Conservation (phyloP, 2,888 invertebrate genomes). For the Cheilosia pagana region DNA sequence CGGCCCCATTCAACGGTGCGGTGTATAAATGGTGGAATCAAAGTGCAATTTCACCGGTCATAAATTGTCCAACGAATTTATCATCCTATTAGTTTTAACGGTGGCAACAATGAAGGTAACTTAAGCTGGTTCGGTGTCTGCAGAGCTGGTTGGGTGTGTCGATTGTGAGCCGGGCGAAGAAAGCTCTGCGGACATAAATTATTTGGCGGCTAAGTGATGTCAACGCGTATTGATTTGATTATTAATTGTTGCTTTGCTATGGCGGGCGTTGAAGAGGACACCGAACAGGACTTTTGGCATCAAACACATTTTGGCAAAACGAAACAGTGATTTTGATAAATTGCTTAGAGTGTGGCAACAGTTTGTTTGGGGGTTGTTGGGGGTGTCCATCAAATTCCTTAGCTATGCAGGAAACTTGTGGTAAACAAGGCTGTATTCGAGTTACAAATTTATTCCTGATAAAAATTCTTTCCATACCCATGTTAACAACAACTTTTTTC, state of each 20-base stretch:
- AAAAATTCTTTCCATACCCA: too few species aligned
- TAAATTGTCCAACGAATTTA: conserved; percentile 72
- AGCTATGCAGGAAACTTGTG: too few species aligned
- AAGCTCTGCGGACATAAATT: conserved; percentile 44
- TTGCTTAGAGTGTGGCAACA: not conserved
- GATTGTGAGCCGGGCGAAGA: conserved; percentile 21
- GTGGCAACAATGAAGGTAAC: conserved; percentile 65
- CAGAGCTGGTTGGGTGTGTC: conserved; percentile 31
- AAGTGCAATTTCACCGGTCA: conserved; percentile 74
- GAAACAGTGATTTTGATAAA: not conserved
- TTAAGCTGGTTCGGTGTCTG: conserved; percentile 52
- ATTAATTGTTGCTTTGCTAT: conserved; percentile 31
- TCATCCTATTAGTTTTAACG: conserved; percentile 75
- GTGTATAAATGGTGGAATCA: conserved; percentile 59
- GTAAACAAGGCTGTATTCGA: too few species aligned
- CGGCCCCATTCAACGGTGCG: conserved; percentile 5
- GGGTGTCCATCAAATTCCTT: too few species aligned
- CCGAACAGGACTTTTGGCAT: not conserved
- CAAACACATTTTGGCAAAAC: too few species aligned
- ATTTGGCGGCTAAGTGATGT: conserved; percentile 56
- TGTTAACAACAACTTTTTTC: too few species aligned
- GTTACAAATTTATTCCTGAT: too few species aligned
- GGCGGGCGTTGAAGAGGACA: not conserved
- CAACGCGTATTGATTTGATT: conserved; percentile 57
- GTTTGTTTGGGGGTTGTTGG: too few species aligned